These are phyloP conservation scores for Zosterops lateralis DNA, from an alignment of 2,113 vertebrate genomes.

Conservation along the genomic window DNA sequence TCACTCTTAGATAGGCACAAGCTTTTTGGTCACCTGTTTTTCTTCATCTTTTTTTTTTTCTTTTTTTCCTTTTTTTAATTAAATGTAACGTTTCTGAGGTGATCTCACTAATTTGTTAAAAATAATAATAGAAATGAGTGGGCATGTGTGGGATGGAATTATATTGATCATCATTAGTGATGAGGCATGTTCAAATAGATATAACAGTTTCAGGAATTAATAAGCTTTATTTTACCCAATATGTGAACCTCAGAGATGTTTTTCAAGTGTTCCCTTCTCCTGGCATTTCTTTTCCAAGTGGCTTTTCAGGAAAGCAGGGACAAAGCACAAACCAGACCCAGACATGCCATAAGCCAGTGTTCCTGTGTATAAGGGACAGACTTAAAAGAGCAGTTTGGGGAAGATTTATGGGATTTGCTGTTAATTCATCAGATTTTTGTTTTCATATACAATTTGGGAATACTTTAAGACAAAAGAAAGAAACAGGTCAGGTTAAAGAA, in stretches of 20 bases:
- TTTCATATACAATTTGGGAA: background rate
- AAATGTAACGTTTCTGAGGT: background rate
- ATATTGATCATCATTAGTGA: slow-evolving; percentile 15
- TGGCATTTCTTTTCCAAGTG: background rate
- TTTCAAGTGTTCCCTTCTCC: slow-evolving; percentile 8
- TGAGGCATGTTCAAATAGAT: slow-evolving; percentile 16
- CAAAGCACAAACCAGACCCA: slow-evolving; percentile 7
- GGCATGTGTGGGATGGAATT: slow-evolving; percentile 37
- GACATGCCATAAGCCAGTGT: background rate
- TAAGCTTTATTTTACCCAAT: slow-evolving; percentile 28
- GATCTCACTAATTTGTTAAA: slow-evolving; percentile 36
- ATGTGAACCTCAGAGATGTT: slow-evolving; percentile 36
- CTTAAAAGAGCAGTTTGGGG: slow-evolving; percentile 20
- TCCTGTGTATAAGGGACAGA: background rate
- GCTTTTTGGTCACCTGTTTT: slow-evolving; percentile 24
- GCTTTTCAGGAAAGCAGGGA: background rate
- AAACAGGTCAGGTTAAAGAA: background rate
- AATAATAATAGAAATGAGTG: slow-evolving; percentile 48
- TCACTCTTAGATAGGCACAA: background rate
- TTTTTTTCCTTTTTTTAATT: background rate
- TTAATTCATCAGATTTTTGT: background rate
- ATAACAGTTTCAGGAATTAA: background rate
- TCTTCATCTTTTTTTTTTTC: background rate
- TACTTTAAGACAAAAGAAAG: background rate
- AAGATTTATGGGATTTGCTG: slow-evolving; percentile 29